Base-by-base conservation (phyloP, 2,113 vertebrate genomes). In the Cololabis saira region DNA sequence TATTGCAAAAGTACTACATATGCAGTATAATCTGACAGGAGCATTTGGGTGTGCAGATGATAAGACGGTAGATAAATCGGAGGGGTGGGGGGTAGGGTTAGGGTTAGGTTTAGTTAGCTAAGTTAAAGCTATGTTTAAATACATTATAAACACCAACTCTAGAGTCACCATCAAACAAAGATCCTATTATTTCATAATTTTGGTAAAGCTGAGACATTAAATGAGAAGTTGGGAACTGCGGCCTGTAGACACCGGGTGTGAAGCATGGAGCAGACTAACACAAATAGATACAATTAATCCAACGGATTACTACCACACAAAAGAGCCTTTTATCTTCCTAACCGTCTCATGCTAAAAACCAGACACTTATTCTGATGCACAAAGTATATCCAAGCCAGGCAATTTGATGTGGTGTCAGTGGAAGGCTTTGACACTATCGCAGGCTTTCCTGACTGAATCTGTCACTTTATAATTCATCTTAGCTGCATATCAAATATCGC, bases 1-100 rank as follows among this genome's bases (percentile, higher is more conserved):
- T 86, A 74, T 82, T 80, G 62, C 61, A 71, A 83, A 87, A 85
- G 84, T 80, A 86, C 67, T 71, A 81, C 47, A 76, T 76, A 85
- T 74, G 84, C 69, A 82, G 62, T 80, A 61, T 76, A 76, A 81
- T 60, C 40, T 58, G 41, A 71, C 64, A 55, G 14, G 12, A 50
- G 58, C 64, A 62, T 71, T 80, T 58, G 82, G 80, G 57, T 75
- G 72, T 37, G 51, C 41, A 48, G 42, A 69, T 75, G 77, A 68
- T 56, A 43, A 65, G 59, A 62, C n/a, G 47, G 67, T 33, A 49
- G 74, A 40, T 47, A 57, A 56, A 74, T 79, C n/a, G n/a, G n/a
- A 5, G 24, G 24, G 24, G 24, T 27, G 24, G 74, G 75, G 54
- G 40, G 80, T 66, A n/a, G n/a, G n/a, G n/a, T n/a, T n/a, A n/a